Conservation (phyloP, 1,140 invertebrate species). For the Rhyacophila brunnea region DNA sequence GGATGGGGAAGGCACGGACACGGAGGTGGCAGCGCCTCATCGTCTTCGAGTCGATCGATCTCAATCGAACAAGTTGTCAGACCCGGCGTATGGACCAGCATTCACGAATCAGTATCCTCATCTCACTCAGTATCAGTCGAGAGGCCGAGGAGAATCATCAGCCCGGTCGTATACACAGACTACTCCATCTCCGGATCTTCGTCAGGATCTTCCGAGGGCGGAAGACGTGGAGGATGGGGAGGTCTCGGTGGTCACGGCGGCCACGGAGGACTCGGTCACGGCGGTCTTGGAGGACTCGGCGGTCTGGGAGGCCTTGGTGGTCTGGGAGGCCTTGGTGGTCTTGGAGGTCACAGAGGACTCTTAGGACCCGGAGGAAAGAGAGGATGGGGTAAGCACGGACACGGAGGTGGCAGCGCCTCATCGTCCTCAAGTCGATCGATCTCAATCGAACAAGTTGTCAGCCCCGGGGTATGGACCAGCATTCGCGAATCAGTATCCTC, state of each 20-base stretch:
- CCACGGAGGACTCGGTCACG: not conserved
- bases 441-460: too few species aligned
- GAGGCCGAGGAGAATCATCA: not conserved
- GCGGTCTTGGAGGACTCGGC: not conserved
- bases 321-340: not conserved
- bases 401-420: not conserved
- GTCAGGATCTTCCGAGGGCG: not conserved
- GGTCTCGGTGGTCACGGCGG: not conserved
- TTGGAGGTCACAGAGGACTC: not conserved
- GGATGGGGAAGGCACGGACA: too few species aligned
- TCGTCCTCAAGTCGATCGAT: too few species aligned
- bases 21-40: too few species aligned
- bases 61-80: not conserved
- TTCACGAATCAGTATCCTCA: not conserved
- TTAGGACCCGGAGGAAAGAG: not conserved
- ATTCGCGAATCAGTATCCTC: too few species aligned
- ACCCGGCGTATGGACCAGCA: not conserved
- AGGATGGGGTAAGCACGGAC: not conserved
- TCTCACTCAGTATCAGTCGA: not conserved
- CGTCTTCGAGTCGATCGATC: too few species aligned
- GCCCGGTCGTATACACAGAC: too few species aligned
- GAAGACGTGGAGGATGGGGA: not conserved
- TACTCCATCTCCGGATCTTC: too few species aligned
- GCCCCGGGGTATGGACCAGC: too few species aligned
- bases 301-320: too few species aligned